phyloP scores from a whole-genome alignment of 1,140 invertebrate species.

The Calephelis nemesis region DNA sequence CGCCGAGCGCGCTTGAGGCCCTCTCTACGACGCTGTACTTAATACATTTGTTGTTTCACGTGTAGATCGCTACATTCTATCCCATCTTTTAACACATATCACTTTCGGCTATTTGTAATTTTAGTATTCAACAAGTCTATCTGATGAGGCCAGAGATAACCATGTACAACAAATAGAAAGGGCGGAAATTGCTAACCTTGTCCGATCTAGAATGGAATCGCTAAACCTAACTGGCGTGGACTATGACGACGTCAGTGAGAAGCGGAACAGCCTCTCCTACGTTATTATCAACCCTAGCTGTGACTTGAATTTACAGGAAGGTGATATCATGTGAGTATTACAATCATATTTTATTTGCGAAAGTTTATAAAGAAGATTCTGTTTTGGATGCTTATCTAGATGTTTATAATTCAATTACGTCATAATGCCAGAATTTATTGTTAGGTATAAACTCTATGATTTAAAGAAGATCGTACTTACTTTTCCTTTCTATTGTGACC shows the following conservation, averaged over 20 bases:
- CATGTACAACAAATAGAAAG: slow-evolving; percentile 94
- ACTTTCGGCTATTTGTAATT: slow-evolving; percentile 27
- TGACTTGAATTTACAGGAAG: slow-evolving; percentile 96
- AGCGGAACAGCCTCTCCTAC: slow-evolving; percentile 95
- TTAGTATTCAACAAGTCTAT: slow-evolving; percentile 89
- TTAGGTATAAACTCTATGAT: too few relatives aligned
- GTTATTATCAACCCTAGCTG: slow-evolving; percentile 99
- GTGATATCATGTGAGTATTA: slow-evolving; percentile 92
- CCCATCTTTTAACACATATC: neutral
- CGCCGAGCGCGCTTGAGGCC: too few relatives aligned
- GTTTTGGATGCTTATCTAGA: too few relatives aligned
- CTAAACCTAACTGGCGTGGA: slow-evolving; percentile 93
- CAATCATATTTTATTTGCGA: too few relatives aligned
- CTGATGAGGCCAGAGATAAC: slow-evolving; percentile 91
- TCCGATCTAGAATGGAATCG: slow-evolving; percentile 95
- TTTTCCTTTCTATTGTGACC: too few relatives aligned
- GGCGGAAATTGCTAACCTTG: slow-evolving; percentile 96
- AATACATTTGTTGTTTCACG: slow-evolving; percentile 10
- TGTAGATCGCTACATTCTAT: neutral
- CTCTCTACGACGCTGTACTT: neutral
- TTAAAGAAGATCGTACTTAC: too few relatives aligned
- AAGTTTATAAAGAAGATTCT: too few relatives aligned
- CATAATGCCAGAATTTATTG: too few relatives aligned
- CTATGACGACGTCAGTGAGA: slow-evolving; percentile 96
- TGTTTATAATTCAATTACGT: too few relatives aligned